Conservation (phyloP, 2,113 vertebrate genomes). For the Mesocricetus auratus region DNA sequence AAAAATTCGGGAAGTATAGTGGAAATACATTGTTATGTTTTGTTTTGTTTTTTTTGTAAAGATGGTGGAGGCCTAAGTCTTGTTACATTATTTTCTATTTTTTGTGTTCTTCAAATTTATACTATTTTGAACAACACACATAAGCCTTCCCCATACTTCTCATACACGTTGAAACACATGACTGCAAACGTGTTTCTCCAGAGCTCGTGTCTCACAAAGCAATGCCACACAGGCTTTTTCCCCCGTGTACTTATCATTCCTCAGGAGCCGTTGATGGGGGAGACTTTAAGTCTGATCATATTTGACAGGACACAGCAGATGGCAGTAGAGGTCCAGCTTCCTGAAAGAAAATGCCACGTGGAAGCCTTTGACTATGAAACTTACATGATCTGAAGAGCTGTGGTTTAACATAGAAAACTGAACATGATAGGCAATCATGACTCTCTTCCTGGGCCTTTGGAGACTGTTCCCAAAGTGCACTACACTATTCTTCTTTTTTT, state of each 20-base stretch:
- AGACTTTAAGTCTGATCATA: conserved; percentile 44
- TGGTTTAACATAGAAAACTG: conserved; percentile 35
- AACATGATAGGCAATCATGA: conserved; percentile 36
- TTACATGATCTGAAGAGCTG: conserved; percentile 23
- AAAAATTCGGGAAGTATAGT: neutral
- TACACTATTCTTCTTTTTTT: conserved; percentile 51
- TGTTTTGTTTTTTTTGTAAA: neutral
- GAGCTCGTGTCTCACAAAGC: neutral
- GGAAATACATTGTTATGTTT: too few relatives aligned
- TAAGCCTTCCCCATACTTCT: neutral
- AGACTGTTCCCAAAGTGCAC: conserved; percentile 54
- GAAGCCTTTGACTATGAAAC: neutral
- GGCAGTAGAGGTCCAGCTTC: conserved; percentile 66
- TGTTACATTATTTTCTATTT: neutral
- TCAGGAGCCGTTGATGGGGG: neutral
- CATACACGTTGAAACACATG: neutral
- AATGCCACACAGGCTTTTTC: neutral
- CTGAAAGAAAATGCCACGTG: neutral
- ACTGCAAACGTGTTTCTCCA: neutral
- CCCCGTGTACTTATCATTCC: neutral
- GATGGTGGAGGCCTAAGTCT: neutral
- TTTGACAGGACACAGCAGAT: conserved; percentile 74
- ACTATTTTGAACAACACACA: neutral
- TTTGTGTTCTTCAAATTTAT: too few relatives aligned
- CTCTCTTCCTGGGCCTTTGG: conserved; percentile 29